Percentiles rank a stretch among this genome's conserved stretches.
These are phyloP conservation scores for Notothenia coriiceps DNA, from an alignment of 2,113 vertebrate species.

Conservation along the genomic window DNA sequence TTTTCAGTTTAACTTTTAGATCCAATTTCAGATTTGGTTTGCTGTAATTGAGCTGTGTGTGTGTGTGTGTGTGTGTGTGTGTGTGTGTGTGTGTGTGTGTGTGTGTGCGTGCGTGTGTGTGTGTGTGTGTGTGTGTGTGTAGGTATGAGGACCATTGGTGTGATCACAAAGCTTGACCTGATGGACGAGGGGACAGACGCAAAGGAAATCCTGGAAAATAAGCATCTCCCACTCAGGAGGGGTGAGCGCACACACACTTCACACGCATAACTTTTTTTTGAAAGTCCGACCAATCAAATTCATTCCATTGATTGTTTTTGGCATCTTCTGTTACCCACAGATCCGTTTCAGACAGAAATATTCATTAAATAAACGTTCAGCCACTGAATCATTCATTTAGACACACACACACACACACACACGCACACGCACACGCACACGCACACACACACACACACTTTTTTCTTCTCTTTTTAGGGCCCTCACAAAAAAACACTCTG, in stretches of 20 bases:
- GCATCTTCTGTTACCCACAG: too few species aligned
- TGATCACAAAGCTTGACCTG: constrained; percentile 98
- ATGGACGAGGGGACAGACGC: constrained; percentile 99
- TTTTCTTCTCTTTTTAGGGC: background rate
- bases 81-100: background rate
- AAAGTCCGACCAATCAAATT: too few species aligned
- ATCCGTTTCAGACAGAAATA: too few species aligned
- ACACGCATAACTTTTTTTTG: too few species aligned
- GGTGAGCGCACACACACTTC: constrained; percentile 78
- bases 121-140: background rate
- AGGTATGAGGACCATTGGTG: constrained; percentile 97
- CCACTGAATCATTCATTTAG: too few species aligned
- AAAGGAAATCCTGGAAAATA: constrained; percentile 96
- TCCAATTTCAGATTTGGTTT: background rate
- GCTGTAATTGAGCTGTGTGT: background rate
- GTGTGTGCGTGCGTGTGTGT: background rate
- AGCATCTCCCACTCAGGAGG: constrained; percentile 94
- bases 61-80: background rate
- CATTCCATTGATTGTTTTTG: too few species aligned
- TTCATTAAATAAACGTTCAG: too few species aligned
- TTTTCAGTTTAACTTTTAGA: background rate
- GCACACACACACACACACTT: background rate
- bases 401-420: background rate
- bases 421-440: background rate
- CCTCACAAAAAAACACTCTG: constrained; percentile 41